Base-by-base conservation (phyloP, 2,113 vertebrate species). In the Onychostoma macrolepis region DNA sequence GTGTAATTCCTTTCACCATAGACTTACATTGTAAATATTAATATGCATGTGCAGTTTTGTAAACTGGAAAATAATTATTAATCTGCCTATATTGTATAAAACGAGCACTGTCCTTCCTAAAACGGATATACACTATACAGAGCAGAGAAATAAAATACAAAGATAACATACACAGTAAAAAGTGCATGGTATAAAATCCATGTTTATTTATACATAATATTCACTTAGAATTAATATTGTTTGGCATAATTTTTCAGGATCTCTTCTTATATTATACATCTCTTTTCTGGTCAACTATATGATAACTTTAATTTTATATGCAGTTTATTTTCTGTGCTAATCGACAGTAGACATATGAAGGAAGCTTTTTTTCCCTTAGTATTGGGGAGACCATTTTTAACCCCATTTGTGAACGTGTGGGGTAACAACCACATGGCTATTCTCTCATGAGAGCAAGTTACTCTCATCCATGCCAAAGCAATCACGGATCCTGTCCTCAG, bases 401-500 rank as follows among this genome's bases (percentile, higher is more conserved):
- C 7, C 84, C 36, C 58, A 24, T 78, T 63, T 61, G 17, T 88
- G 28, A 61, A 45, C 2, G 65, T 43, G 72, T 67, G 81, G 28
- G 33, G 45, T 75, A 38, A 79, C 38, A 75, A 76, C 33, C 30
- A 36, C 84, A 38, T 78, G 53, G 19, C 43, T 83, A 56, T 72
- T 71, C 36, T 76, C 72, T 36, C 69, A 43, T 74, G 76, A 61
- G 63, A 61, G 77, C 28, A 12, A 53, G 48, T 83, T 50, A 87
- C 76, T 69, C 82, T 36, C 6, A 21, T 61, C 21, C 45, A 53
- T 82, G 83, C 86, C 71, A 87, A 89, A 89, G 86, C 78, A 87
- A 89, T 84, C 88, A 87, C 0, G 4, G 50, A 77, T 87, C 36
- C 88, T 88, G 88, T 89, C 88, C 88, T 90, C 58, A 87, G 86